Conservation (phyloP, 2,113 vertebrate species). For the Struthidea cinerea region DNA sequence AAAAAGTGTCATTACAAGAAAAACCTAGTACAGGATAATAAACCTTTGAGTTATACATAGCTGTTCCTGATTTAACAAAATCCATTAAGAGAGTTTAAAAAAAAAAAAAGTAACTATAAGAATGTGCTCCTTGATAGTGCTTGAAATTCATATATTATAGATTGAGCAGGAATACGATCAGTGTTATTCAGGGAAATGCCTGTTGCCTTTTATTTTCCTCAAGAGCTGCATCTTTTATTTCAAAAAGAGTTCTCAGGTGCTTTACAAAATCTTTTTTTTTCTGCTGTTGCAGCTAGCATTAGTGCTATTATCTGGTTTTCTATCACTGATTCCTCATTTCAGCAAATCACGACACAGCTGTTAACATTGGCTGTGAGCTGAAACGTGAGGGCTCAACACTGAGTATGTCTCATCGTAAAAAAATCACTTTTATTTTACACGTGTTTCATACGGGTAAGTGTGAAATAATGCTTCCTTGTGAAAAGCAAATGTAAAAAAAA, state of each 20-base stretch:
- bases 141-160: background rate
- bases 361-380: slow-evolving; percentile 39
- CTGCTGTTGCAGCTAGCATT: background rate
- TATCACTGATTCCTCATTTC: slow-evolving; percentile 20
- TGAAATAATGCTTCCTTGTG: background rate
- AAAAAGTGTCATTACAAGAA: background rate
- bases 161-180: background rate
- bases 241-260: background rate
- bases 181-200: background rate
- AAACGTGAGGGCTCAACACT: background rate
- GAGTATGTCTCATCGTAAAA: too few relatives aligned
- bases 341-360: slow-evolving; percentile 21
- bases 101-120: background rate
- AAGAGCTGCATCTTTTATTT: background rate
- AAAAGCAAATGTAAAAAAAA: background rate
- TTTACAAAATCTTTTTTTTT: background rate
- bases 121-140: background rate
- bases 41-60: background rate
- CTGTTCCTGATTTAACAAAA: background rate
- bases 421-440: background rate
- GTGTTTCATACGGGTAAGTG: background rate
- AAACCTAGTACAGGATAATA: background rate
- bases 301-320: slow-evolving; percentile 23
- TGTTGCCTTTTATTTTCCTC: background rate
- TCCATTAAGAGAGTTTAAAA: background rate